phyloP scores from a whole-genome alignment of 1,140 invertebrate species.

The Drosophila orosa region DNA sequence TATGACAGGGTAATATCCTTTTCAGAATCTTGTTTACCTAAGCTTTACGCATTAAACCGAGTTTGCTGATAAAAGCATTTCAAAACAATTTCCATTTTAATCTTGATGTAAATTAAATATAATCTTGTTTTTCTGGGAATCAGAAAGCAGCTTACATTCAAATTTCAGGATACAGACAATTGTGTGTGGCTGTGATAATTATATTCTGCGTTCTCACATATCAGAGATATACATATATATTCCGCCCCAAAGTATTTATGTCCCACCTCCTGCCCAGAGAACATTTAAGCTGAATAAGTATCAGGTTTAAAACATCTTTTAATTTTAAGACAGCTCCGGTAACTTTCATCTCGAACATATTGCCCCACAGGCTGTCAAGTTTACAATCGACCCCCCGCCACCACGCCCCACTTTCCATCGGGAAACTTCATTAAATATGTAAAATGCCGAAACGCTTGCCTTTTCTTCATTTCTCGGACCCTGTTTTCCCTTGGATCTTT shows the following conservation, averaged over 20 bases:
- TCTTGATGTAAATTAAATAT: constrained; percentile 5
- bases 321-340: constrained; percentile 23
- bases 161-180: neutral
- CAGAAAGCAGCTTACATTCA: neutral
- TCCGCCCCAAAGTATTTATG: neutral
- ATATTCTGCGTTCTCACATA: neutral
- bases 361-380: constrained; percentile 49
- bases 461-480: constrained; percentile 43
- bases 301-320: constrained; percentile 37
- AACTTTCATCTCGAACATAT: constrained; percentile 64
- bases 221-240: constrained; percentile 5
- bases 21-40: neutral
- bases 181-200: constrained; percentile 2
- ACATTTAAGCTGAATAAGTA: constrained; percentile 20
- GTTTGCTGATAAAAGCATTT: neutral
- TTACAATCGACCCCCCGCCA: constrained; percentile 7
- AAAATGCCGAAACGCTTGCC: constrained; percentile 62
- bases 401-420: neutral
- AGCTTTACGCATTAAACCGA: neutral
- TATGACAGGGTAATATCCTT: neutral
- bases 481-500: constrained; percentile 21
- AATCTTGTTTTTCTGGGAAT: neutral
- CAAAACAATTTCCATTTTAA: constrained; percentile 3
- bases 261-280: neutral
- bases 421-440: constrained; percentile 75